These are phyloP conservation scores for Yponomeuta sedellus DNA, from an alignment of 2,888 invertebrate species.

Conservation along the genomic window DNA sequence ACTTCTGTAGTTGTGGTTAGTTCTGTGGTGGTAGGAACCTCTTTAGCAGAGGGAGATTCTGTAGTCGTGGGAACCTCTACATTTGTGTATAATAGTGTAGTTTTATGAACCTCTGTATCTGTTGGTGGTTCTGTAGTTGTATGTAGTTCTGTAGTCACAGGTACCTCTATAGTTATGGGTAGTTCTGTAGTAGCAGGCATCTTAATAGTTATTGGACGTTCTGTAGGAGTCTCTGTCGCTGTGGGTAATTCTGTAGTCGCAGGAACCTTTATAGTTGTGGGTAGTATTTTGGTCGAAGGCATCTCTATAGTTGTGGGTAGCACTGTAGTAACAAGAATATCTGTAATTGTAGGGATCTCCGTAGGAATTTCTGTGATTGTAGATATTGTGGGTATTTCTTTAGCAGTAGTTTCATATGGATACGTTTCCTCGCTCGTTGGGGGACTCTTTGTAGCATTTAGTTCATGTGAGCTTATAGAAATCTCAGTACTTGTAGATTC, in stretches of 20 bases:
- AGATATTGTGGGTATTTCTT: neutral
- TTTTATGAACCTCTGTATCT: too few relatives aligned
- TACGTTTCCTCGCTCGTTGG: neutral
- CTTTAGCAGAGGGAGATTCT: too few relatives aligned
- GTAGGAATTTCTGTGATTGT: neutral
- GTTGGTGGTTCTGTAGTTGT: neutral
- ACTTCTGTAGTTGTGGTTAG: neutral
- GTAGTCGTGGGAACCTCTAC: neutral
- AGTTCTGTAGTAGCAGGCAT: neutral
- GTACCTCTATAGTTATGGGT: neutral
- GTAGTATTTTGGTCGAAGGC: neutral
- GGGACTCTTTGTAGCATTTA: neutral
- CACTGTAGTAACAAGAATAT: neutral
- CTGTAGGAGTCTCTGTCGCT: neutral
- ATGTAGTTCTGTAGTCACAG: too few relatives aligned
- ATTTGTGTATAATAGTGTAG: too few relatives aligned
- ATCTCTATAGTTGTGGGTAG: neutral
- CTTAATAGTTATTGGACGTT: neutral
- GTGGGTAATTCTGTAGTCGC: neutral
- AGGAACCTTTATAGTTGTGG: neutral
- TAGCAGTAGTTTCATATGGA: neutral
- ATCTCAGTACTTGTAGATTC: neutral
- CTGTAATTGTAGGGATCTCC: neutral
- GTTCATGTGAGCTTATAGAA: neutral
- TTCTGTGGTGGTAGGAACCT: neutral